Evolutionary conservation across 2,888 invertebrate genomes (phyloP).

Genomic region (Nemurella pictetii): DNA sequence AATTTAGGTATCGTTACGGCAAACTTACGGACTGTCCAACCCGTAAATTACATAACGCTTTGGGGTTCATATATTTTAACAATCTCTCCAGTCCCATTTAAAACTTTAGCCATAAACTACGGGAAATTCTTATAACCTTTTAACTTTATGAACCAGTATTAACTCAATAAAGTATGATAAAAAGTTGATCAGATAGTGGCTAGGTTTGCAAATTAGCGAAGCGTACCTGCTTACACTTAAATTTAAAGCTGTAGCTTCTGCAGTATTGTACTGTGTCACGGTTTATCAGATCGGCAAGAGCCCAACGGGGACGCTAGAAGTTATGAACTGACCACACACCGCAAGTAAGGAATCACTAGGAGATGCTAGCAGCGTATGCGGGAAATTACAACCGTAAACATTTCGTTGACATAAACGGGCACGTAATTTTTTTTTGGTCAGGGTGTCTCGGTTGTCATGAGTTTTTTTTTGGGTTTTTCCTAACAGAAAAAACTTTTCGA

Average conservation of each 20-base stretch:
- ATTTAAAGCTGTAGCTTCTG: neutral
- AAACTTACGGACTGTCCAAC: neutral
- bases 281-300: neutral
- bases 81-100: neutral
- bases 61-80: neutral
- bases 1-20: neutral
- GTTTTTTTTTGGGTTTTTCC: too few relatives aligned
- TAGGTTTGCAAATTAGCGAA: neutral
- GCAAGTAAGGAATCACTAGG: neutral
- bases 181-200: neutral
- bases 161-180: neutral
- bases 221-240: neutral
- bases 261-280: neutral
- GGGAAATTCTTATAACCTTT: neutral
- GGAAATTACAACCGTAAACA: neutral
- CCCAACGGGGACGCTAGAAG: neutral
- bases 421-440: neutral
- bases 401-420: neutral
- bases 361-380: neutral
- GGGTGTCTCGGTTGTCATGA: too few relatives aligned
- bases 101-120: neutral
- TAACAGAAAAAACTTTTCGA: neutral
- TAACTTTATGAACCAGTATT: neutral
- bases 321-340: neutral
- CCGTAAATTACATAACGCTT: neutral